Conservation (phyloP, 2,113 vertebrate genomes). For the Peucedramus taeniatus region DNA sequence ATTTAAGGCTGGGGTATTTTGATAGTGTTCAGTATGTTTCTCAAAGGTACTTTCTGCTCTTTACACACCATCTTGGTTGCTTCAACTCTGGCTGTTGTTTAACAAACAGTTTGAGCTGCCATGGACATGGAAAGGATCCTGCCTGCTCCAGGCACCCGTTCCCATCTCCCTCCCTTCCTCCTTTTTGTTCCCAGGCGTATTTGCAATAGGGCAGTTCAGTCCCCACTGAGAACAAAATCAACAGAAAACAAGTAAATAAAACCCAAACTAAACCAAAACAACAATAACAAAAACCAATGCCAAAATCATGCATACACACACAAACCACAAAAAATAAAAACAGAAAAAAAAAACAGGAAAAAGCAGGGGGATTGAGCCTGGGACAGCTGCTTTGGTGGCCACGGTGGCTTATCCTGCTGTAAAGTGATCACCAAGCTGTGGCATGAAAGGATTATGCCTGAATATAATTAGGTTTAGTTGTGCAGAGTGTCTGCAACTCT, state of each 20-base stretch:
- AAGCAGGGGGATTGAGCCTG: background rate
- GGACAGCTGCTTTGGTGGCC: conserved; percentile 18
- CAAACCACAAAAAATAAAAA: background rate
- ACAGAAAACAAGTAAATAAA: background rate
- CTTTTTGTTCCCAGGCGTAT: background rate
- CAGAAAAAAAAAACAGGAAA: background rate
- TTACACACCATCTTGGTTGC: conserved; percentile 58
- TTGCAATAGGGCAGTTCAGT: background rate
- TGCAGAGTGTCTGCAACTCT: background rate
- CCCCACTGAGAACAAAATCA: background rate
- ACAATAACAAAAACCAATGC: background rate
- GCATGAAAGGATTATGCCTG: background rate
- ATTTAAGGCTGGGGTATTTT: conserved; percentile 37
- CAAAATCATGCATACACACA: background rate
- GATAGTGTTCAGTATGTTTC: conserved; percentile 47
- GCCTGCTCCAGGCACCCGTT: conserved; percentile 14
- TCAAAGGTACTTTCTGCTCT: conserved; percentile 47
- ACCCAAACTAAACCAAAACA: background rate
- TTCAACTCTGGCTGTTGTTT: conserved; percentile 55
- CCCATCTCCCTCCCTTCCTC: background rate
- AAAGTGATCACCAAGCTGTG: background rate
- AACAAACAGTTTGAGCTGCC: conserved; percentile 47
- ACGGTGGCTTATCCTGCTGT: background rate
- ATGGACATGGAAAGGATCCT: conserved; percentile 12
- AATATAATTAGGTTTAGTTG: background rate